Percentiles rank a stretch among this genome's conserved stretches.
Evolutionary conservation across 2,113 vertebrate genomes (phyloP).

Genomic region (Ariopsis seemanni): DNA sequence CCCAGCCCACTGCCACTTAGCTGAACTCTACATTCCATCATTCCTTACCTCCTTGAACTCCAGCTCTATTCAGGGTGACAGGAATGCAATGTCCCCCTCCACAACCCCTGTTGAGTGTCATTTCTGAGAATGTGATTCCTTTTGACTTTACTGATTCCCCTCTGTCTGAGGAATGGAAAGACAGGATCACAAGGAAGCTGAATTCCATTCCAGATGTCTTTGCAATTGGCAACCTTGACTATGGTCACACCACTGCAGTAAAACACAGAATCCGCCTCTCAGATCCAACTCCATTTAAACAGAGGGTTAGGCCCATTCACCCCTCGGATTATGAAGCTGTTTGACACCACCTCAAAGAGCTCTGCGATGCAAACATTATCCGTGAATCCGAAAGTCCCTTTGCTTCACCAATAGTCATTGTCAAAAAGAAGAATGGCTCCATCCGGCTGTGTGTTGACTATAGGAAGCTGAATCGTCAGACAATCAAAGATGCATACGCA

Average conservation of each 20-base stretch:
- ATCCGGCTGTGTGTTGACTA: not conserved
- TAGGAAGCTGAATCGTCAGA: too few relatives aligned
- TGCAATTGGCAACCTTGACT: constrained; percentile 9
- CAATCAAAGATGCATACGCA: too few relatives aligned
- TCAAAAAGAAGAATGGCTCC: constrained; percentile 22
- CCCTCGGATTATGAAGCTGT: too few relatives aligned
- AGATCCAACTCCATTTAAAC: constrained; percentile 23
- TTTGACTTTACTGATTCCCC: constrained; percentile 24
- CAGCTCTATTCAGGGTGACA: too few relatives aligned
- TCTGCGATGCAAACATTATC: constrained; percentile 23
- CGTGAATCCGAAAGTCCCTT: constrained; percentile 17
- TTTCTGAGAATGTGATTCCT: not conserved
- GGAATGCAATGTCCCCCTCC: not conserved
- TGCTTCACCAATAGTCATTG: not conserved
- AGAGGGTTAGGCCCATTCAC: constrained; percentile 18
- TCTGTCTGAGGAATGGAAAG: constrained; percentile 22
- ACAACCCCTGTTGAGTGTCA: not conserved
- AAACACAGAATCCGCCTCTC: constrained; percentile 26
- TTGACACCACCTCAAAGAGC: too few relatives aligned
- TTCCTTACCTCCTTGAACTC: not conserved
- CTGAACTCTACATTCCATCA: not conserved
- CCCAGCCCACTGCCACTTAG: not conserved
- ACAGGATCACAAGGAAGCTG: not conserved
- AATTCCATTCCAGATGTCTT: constrained; percentile 14
- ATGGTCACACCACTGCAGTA: constrained; percentile 26